Evolutionary conservation across 92 coral and sea anemone genomes (phyloP), one percentile per base, ranked within the genome.

Genomic region (Parazoanthus atlanticus): DNA sequence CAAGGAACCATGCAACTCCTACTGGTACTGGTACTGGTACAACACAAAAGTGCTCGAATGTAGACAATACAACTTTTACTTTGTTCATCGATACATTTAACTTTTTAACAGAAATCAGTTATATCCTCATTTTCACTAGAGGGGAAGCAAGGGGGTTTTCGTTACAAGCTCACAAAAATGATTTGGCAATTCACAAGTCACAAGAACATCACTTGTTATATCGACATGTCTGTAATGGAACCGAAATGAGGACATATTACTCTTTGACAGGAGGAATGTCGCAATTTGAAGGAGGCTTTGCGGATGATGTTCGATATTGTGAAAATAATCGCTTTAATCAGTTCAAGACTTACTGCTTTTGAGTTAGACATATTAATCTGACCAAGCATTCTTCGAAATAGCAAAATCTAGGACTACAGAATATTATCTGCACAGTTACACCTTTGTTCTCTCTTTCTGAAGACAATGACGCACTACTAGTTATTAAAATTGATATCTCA

Each of bases 21-120:
- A 84, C 66, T 70, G 76, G 31, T 83, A 83, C 17, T 67, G 54
- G n/a, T n/a, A n/a, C n/a, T n/a, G n/a, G 40, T 17, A 43, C 28
- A 54, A 71, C 56, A 26, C 76, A 83, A 69, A 73, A 23, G 79
- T 83, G 86, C 54, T 84, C 87, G 87, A 43, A 70, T 46, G 87
- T 65, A 38, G 54, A 46, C n/a, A 84, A 9, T 31, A 84, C 2
- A 28, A 15, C 23, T 46, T 19, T 21, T 75, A 75, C 79, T 25
- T 36, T 32, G 79, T 41, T 75, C 79, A 75, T 40, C 46, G 79
- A 75, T 4, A 33, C 47, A 74, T 34, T 21, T 61, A 29, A 75
- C n/a, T 75, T 36, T 17, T 75, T 19, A 75, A 75, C 79, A 75
- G 79, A 43, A 34, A 36, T 21, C 43, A 75, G 23, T 15, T 33